Percentiles rank a stretch among this genome's conserved stretches.
phyloP scores from a whole-genome alignment of 2,888 invertebrate genomes.

The Eulithis testata region DNA sequence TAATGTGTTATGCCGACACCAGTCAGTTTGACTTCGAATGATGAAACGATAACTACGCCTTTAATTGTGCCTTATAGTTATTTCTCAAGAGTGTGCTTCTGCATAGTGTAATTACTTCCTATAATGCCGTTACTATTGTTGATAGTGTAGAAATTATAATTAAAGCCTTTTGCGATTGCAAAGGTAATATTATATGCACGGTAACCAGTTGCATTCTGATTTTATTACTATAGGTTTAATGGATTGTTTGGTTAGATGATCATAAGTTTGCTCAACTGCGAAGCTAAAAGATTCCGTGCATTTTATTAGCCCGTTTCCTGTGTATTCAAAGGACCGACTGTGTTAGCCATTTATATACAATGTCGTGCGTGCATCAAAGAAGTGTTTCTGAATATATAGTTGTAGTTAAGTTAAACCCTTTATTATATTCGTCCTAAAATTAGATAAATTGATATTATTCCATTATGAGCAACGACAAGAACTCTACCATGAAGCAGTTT shows the following conservation, averaged over 20 bases:
- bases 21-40: constrained; percentile 51
- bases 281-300: constrained; percentile 50
- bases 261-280: constrained; percentile 46
- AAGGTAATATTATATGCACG: constrained; percentile 24
- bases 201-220: constrained; percentile 25
- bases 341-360: constrained; percentile 68
- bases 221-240: constrained; percentile 23
- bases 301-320: constrained; percentile 65
- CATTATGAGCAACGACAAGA: constrained; percentile 38
- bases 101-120: constrained; percentile 59
- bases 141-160: constrained; percentile 43
- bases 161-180: constrained; percentile 28
- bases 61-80: constrained; percentile 56
- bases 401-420: constrained; percentile 48
- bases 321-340: constrained; percentile 56
- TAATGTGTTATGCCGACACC: constrained; percentile 55
- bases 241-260: constrained; percentile 31
- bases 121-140: constrained; percentile 46
- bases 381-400: constrained; percentile 52
- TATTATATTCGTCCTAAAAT: constrained; percentile 30
- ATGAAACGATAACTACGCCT: constrained; percentile 59
- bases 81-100: constrained; percentile 52
- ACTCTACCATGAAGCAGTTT: constrained; percentile 36
- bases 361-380: constrained; percentile 69
- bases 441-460: constrained; percentile 32